Evolutionary conservation across 2,888 invertebrate species (phyloP).

Genomic region (Callyntrura sp.): DNA sequence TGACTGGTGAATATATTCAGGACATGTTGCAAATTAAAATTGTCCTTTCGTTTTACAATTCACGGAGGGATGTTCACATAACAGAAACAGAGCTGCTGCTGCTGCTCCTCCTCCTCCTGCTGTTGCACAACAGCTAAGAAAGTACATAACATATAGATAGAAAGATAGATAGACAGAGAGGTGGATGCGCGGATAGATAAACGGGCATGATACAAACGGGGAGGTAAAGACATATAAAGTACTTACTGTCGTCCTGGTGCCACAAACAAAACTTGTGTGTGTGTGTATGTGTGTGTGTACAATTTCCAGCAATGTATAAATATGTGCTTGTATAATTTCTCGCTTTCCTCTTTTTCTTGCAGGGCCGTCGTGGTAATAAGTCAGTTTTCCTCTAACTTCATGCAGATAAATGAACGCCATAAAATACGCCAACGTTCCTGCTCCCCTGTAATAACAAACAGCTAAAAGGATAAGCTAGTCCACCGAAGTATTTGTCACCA

Average conservation of each 20-base stretch:
- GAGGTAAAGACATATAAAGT: not conserved
- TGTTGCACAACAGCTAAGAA: not conserved
- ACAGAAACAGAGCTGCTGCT: not conserved
- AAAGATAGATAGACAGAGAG: not conserved
- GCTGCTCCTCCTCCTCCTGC: too few species aligned
- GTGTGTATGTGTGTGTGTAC: too few species aligned
- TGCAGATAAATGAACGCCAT: conserved; percentile 17
- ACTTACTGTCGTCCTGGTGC: not conserved
- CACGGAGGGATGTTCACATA: conserved; percentile 73
- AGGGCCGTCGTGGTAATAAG: conserved; percentile 34
- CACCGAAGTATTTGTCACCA: not conserved
- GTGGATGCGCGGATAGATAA: not conserved
- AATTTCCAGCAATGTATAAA: not conserved
- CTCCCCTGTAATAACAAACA: not conserved
- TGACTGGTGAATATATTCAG: conserved; percentile 76
- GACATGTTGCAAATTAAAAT: conserved; percentile 79
- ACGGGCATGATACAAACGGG: not conserved
- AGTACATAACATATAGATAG: not conserved
- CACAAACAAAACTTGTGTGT: conserved; percentile 46
- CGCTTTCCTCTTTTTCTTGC: conserved; percentile 12
- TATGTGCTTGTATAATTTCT: too few species aligned
- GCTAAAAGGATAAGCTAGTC: conserved; percentile 27
- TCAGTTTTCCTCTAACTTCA: conserved; percentile 37
- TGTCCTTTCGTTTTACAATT: conserved; percentile 76
- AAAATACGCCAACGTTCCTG: not conserved